A percentile compares a stretch with the other conserved stretches of the same genome.
phyloP scores from a whole-genome alignment of 2,113 vertebrate genomes.

The Pyrgilauda ruficollis region DNA sequence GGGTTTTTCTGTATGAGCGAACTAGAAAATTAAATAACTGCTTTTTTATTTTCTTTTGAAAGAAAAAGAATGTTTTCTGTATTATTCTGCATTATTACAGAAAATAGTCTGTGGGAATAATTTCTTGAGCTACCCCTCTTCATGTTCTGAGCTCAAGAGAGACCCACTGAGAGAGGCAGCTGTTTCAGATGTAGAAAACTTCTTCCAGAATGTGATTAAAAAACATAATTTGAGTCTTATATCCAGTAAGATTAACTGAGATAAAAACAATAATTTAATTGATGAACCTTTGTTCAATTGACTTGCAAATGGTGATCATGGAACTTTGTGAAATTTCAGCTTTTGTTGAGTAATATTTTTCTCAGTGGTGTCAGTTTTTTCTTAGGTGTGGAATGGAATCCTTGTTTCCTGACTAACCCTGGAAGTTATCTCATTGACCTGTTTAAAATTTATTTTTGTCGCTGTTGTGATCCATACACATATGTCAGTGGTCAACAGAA shows the following conservation, averaged over 20 bases:
- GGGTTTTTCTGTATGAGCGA: not conserved
- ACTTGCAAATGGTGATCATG: not conserved
- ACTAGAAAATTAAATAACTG: not conserved
- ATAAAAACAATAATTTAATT: not conserved
- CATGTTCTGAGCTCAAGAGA: not conserved
- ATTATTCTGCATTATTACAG: not conserved
- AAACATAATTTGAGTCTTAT: not conserved
- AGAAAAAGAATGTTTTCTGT: not conserved
- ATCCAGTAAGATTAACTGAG: not conserved
- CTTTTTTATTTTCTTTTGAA: not conserved
- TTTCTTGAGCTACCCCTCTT: not conserved
- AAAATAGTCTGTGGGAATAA: not conserved
- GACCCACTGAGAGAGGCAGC: not conserved
- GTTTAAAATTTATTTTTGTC: not conserved
- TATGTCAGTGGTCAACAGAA: not conserved
- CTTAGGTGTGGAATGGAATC: not conserved
- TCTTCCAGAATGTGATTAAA: not conserved
- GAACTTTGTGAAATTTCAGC: not conserved
- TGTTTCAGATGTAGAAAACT: not conserved
- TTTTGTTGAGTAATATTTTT: not conserved
- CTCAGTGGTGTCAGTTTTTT: not conserved
- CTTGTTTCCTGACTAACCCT: not conserved
- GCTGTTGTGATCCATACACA: not conserved
- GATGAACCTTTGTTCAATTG: not conserved
- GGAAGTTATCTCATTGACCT: not conserved